Evolutionary conservation across 2,113 vertebrate genomes (phyloP), one percentile per base, ranked within the genome.

Genomic region (Pitta sordida): DNA sequence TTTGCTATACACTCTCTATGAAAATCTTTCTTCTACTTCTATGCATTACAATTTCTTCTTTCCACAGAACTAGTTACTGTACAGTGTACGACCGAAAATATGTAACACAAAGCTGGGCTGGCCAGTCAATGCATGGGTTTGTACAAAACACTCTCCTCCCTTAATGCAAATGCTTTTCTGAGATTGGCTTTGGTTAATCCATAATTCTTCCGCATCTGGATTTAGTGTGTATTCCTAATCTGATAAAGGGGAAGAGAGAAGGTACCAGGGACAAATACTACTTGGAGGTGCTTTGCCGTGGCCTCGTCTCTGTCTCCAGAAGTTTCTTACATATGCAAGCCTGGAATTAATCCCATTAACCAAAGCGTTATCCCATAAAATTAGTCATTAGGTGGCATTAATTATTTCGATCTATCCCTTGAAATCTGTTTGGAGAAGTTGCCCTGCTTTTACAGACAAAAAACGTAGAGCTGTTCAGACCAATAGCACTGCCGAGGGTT

Each of bases 21-120:
- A 94, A 96, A 94, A 83, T 36, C 39, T 17, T 90, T 36, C 30
- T 69, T 51, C 80, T 76, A 3, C 30, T 84, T 70, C 55, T 55
- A 60, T 10, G 75, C 43, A 49, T 65, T 70, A 59, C 59, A 32
- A 62, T 52, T 67, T 76, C 37, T 90, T 59, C 46, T 62, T 59
- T 24, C 10, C 53, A 48, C 10, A 1, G 63, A 83, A 75, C 10
- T 18, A n/a, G 36, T 56, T 46, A 29, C 15, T 69, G 8, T 34
- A 3, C 51, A 9, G 39, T 39, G 27, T 9, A 12, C 27, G 23
- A 21, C 29, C 62, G 48, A 60, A 89, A 91, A 48, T 9, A 34
- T 0, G 0, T n/a, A 55, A 55, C n/a, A 18, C 14, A 69, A 56
- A 19, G 11, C 43, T 29, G 16, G 12, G 29, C 51, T 80, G 64